Evolutionary conservation across 2,113 vertebrate genomes (phyloP), one percentile per base, ranked within the genome.

Genomic region (Anseranas semipalmata): DNA sequence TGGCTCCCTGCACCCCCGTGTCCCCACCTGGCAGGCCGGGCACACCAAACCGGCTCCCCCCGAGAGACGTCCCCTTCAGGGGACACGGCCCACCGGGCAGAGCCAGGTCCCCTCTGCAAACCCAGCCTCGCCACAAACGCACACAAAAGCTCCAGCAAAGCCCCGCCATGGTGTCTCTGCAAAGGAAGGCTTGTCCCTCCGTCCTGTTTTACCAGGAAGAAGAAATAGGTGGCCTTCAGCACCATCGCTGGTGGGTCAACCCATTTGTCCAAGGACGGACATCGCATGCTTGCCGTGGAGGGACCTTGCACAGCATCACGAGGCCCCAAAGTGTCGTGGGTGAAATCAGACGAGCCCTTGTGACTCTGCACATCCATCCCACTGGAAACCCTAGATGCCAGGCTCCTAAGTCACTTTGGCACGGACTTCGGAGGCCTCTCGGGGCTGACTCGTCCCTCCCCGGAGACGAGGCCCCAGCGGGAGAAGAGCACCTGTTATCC

Each of bases 241-340:
- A 1, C 21, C 0, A 0, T 9, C 15, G 3, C 37, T 27, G 27
- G 9, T 4, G 6, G 65, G 43, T 11, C 25, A 58, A 5, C 10
- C 6, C 4, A 12, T 55, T 92, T 80, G 83, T 74, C 43, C 43
- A 72, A 65, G 52, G 55, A 28, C 27, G 35, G 37, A 89, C 19
- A 18, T 1, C 0, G 0, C 8, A 48, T 0, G 0, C 35, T 52
- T 62, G 18, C 65, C 0, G 0, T 11, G 9, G 17, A 93, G 15
- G 46, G 20, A 70, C 43, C 21, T 59, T 12, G 17, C 4, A 30
- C 16, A 15, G 50, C 12, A 41, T 55, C 66, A 77, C 20, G 53
- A 56, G 24, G 25, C 22, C 7, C 9, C 35, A 9, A 1, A 0
- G 0, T 2, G 1, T 8, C 70, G 58, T 16, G 24, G 18, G 50